These are phyloP conservation scores for Bufo gargarizans DNA, from an alignment of 2,113 vertebrate species.

Conservation along the genomic window DNA sequence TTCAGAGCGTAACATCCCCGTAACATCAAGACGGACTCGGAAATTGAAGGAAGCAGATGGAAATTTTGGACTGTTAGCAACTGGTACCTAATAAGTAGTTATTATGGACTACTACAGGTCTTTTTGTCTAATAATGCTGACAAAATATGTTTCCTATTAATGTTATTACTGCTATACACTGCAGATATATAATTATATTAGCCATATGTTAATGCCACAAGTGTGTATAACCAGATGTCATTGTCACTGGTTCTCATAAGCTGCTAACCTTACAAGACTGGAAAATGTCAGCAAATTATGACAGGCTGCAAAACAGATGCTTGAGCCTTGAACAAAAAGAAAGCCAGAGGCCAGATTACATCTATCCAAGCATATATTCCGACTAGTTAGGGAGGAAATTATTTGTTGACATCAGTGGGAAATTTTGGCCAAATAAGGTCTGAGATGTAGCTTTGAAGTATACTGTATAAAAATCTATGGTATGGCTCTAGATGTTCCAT, in stretches of 20 bases:
- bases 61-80: too few relatives aligned
- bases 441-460: conserved; percentile 25
- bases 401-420: conserved; percentile 23
- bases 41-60: too few relatives aligned
- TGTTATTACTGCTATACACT: neutral
- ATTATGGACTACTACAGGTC: neutral
- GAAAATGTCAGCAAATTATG: neutral
- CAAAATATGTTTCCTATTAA: neutral
- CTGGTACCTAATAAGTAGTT: too few relatives aligned
- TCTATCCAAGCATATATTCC: conserved; percentile 35
- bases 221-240: conserved; percentile 10
- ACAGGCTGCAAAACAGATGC: conserved; percentile 42
- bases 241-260: conserved; percentile 1
- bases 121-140: neutral
- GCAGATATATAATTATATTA: neutral
- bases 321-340: conserved; percentile 29
- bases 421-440: conserved; percentile 36
- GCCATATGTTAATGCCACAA: neutral
- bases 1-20: too few relatives aligned
- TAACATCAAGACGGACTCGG: too few relatives aligned
- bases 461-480: neutral
- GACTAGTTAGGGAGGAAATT: conserved; percentile 20
- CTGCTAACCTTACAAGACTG: neutral
- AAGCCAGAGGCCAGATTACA: conserved; percentile 35
- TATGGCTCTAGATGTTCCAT: conserved; percentile 7